phyloP scores from a whole-genome alignment of 1,140 invertebrate genomes.

The Delia radicum region DNA sequence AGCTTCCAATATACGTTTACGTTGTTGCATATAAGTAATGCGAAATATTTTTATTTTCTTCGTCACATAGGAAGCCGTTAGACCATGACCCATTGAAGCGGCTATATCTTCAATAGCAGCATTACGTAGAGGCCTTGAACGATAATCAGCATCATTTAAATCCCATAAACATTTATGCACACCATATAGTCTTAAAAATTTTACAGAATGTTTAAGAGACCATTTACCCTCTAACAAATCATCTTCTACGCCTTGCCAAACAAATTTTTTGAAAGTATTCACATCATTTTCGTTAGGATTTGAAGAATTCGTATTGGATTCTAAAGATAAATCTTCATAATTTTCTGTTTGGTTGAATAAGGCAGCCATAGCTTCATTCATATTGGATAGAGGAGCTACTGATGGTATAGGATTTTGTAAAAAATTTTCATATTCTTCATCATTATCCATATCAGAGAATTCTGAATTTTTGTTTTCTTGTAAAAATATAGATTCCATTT shows the following conservation, averaged over 20 bases:
- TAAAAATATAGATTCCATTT: neutral
- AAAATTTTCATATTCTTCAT: constrained; percentile 6
- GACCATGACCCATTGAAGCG: constrained; percentile 28
- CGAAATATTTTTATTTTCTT: constrained; percentile 32
- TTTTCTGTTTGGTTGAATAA: neutral
- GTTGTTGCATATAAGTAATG: constrained; percentile 32
- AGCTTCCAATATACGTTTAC: constrained; percentile 27
- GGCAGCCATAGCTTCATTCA: constrained; percentile 3
- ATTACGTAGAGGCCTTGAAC: constrained; percentile 18
- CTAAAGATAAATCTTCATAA: neutral
- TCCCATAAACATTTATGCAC: constrained; percentile 27
- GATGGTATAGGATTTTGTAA: constrained; percentile 16
- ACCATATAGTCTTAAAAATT: constrained; percentile 31
- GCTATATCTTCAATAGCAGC: constrained; percentile 30
- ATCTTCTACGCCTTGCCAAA: constrained; percentile 24
- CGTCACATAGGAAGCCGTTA: constrained; percentile 25
- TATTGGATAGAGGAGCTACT: neutral
- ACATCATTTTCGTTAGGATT: neutral
- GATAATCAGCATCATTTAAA: constrained; percentile 25
- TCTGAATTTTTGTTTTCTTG: neutral
- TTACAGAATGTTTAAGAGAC: constrained; percentile 29
- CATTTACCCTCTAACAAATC: constrained; percentile 28
- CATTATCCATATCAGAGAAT: neutral
- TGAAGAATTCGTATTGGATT: neutral
- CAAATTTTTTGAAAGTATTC: neutral